Evolutionary conservation across 2,888 invertebrate species (phyloP).

Genomic region (Sympetrum striolatum): DNA sequence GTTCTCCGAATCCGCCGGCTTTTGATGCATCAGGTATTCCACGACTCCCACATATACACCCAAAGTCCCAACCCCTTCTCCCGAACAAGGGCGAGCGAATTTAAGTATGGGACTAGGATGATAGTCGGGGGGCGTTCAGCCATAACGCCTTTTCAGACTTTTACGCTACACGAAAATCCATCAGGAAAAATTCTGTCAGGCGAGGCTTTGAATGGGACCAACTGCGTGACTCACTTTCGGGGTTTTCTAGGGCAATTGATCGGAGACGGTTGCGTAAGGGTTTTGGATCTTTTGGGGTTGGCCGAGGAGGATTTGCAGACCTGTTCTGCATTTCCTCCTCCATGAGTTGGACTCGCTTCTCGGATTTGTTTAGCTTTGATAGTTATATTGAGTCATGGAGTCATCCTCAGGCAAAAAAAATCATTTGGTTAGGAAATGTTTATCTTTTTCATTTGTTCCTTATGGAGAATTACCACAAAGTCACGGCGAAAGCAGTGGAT

Average conservation of each 20-base stretch:
- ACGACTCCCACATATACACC: neutral
- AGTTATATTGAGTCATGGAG: too few species aligned
- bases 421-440: too few species aligned
- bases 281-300: too few species aligned
- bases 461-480: too few species aligned
- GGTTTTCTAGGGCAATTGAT: neutral
- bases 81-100: neutral
- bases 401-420: too few species aligned
- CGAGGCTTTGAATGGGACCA: neutral
- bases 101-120: neutral
- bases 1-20: neutral
- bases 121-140: neutral
- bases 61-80: neutral
- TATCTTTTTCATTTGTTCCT: too few species aligned
- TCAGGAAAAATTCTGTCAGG: neutral
- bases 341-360: too few species aligned
- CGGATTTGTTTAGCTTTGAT: too few species aligned
- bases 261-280: neutral
- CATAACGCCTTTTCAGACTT: neutral
- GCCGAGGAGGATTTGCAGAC: too few species aligned
- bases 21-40: neutral
- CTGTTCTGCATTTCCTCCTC: too few species aligned
- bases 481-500: too few species aligned
- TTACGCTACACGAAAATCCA: neutral
- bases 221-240: neutral